Conservation (phyloP, 2,888 invertebrate genomes). For the Hypercompe scribonia region DNA sequence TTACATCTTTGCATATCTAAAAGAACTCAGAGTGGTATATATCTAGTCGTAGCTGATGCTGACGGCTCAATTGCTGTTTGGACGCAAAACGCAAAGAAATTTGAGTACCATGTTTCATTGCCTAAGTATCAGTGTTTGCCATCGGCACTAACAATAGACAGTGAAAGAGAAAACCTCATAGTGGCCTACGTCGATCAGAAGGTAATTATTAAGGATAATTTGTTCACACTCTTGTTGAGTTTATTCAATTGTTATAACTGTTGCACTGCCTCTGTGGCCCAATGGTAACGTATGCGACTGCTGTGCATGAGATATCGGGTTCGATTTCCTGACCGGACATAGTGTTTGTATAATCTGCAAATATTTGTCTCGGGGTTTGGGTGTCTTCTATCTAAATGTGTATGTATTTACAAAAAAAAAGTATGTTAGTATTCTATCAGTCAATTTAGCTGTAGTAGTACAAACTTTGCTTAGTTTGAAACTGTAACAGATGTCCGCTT, state of each 20-base stretch:
- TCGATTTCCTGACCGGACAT: too few species aligned
- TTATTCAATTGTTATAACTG: not conserved
- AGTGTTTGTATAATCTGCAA: too few species aligned
- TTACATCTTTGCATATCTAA: slow-evolving; percentile 71
- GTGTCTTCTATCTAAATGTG: too few species aligned
- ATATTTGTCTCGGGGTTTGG: too few species aligned
- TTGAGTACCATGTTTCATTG: slow-evolving; percentile 84
- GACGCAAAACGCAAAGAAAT: slow-evolving; percentile 70
- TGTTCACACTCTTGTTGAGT: not conserved
- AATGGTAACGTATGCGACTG: too few species aligned
- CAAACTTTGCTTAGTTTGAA: too few species aligned
- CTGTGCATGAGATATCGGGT: too few species aligned
- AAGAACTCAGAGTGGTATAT: slow-evolving; percentile 65
- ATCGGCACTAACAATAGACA: slow-evolving; percentile 90
- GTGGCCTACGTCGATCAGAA: slow-evolving; percentile 93
- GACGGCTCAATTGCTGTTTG: slow-evolving; percentile 90
- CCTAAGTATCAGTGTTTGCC: slow-evolving; percentile 90
- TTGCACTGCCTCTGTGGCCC: too few species aligned
- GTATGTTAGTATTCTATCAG: too few species aligned
- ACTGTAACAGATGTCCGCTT: too few species aligned
- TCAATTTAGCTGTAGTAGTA: too few species aligned
- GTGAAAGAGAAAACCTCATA: slow-evolving; percentile 86
- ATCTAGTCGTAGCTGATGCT: slow-evolving; percentile 89
- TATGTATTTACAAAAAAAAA: too few species aligned
- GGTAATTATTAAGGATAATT: slow-evolving; percentile 72